A percentile compares a stretch with the other conserved stretches of the same genome.
phyloP scores from a whole-genome alignment of 2,797 vertebrate genomes.

The Florisuga fusca region DNA sequence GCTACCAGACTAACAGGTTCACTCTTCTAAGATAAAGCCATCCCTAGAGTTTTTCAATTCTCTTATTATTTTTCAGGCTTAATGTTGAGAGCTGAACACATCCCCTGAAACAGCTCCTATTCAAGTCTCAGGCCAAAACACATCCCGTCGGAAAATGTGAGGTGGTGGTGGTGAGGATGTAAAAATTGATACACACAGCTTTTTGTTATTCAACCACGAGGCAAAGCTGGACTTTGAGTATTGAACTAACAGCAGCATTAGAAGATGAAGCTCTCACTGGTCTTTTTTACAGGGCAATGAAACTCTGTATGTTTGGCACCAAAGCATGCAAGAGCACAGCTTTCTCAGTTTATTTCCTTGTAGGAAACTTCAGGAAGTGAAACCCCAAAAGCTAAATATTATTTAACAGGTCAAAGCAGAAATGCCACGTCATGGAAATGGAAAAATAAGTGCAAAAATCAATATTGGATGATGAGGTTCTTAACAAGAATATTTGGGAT shows the following conservation, averaged over 20 bases:
- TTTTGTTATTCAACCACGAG: neutral
- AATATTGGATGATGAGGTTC: neutral
- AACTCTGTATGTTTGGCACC: neutral
- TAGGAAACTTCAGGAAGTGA: neutral
- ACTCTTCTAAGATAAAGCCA: neutral
- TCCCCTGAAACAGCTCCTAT: neutral
- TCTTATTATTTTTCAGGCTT: neutral
- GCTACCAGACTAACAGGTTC: constrained; percentile 32
- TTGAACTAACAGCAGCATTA: neutral
- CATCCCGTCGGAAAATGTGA: rapidly evolving
- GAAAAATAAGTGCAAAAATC: neutral
- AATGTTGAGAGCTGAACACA: neutral
- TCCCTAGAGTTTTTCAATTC: neutral
- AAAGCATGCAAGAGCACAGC: neutral
- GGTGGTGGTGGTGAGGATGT: neutral
- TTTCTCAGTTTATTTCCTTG: neutral
- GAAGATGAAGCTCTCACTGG: neutral
- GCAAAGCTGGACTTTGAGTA: neutral
- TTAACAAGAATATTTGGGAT: neutral
- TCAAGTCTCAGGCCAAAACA: neutral
- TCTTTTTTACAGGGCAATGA: neutral
- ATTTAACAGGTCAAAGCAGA: neutral
- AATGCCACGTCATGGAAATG: neutral
- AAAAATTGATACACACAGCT: neutral
- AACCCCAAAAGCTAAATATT: neutral